Conservation (phyloP, 2,797 vertebrate species). For the Hypotaenidia philippensis region DNA sequence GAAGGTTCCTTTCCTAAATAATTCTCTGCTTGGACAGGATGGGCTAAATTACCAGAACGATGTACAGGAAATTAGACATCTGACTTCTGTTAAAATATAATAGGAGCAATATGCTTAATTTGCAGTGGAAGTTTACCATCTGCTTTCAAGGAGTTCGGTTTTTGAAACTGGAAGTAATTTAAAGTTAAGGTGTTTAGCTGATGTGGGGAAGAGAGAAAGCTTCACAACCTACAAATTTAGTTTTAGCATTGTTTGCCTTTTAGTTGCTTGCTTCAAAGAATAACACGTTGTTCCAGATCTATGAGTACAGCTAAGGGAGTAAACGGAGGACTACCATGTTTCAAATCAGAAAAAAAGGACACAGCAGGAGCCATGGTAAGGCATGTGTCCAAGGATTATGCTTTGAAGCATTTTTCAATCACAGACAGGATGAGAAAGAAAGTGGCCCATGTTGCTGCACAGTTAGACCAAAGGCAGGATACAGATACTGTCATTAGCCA, state of each 20-base stretch:
- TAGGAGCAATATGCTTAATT: background rate
- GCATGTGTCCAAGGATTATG: rapidly evolving
- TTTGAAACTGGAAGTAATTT: background rate
- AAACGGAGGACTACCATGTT: background rate
- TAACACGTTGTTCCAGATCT: background rate
- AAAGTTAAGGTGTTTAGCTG: background rate
- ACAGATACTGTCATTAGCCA: background rate
- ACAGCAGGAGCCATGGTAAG: background rate
- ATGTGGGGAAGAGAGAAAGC: background rate
- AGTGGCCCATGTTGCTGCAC: background rate
- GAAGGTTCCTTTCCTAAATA: background rate
- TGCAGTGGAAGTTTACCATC: background rate
- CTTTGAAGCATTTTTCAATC: background rate
- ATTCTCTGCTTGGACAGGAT: background rate
- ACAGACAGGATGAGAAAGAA: background rate
- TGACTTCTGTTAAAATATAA: background rate
- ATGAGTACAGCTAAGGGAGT: background rate
- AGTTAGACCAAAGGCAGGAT: background rate
- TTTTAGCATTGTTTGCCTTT: background rate
- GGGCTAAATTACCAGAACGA: background rate
- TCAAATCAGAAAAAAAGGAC: background rate
- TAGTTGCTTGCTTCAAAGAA: background rate
- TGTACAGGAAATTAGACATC: background rate
- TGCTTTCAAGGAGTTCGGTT: background rate
- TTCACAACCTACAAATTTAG: background rate